Base-by-base conservation (phyloP, 2,888 invertebrate genomes). In the Pinctada fucata region DNA sequence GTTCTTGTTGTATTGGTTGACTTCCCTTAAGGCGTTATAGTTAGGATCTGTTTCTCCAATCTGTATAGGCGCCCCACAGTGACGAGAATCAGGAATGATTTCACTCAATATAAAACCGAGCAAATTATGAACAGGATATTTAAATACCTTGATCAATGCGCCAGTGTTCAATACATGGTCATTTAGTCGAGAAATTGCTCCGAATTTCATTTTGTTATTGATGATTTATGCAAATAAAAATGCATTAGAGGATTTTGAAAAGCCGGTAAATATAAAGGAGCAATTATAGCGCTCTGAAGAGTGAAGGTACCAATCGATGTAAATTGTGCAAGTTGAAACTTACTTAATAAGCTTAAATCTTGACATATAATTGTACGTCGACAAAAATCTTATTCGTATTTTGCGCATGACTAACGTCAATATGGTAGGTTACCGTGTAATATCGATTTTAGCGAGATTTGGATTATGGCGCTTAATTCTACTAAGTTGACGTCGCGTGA, bases 51-150 rank as follows among this genome's bases (percentile, higher is more conserved):
- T 31, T 31, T 31, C 31, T 31, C 31, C 31, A 31, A 31, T 31
- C 31, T 31, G 31, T 31, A 31, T 31, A 31, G 31, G 31, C 31
- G 31, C 31, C 31, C 31, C 31, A 31, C 31, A 31, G 31, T 31
- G 31, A 31, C 31, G 31, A 31, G 31, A 31, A 31, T 31, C 31
- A 31, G 31, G 31, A 31, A 31, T 31, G 31, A 31, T 31, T 31
- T 31, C 31, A 31, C 6, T 58, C 58, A 6, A 13, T 58, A 58
- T 10, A 58, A 6, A 58, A 58, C 58, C 8, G 6, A 13, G 13
- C 58, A 58, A 58, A 58, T 58, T 58, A 58, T 58, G 13, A 58
- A 58, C 58, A 58, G 58, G 58, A 58, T 58, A 58, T 58, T 58
- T 58, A 58, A 58, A 58, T 6, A 6, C 13, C 13, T 58, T 10